Base-by-base conservation (phyloP, 35 echinoderm and acorn worm species). In the Heliocidaris tuberculata region DNA sequence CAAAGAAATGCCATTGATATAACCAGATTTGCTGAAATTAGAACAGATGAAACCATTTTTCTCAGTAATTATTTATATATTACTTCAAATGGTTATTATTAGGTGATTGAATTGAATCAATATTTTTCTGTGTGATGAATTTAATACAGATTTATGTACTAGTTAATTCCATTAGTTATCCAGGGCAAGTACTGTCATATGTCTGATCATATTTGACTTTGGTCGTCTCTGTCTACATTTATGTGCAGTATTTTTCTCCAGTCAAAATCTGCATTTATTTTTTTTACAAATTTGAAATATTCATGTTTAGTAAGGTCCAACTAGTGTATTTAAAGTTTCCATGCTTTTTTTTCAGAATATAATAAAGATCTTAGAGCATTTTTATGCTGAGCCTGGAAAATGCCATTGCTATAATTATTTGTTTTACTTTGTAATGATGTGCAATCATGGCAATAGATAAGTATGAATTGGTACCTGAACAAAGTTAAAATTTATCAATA, bases 61-160 rank as follows among this genome's bases (percentile, higher is more conserved):
- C 52, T 56, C 52, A 56, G 52, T 13, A 56, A 56, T 56, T 56
- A 56, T 56, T 56, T 13, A 78, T 78, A n/a, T n/a, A 78, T 78
- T 78, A 78, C 65, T 19, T 71, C 24, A 71, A 71, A 71, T 71
- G 65, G 27, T 78, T n/a, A 78, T 78, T 78, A 78, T 78, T n/a
- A n/a, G 65, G 21, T n/a, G 27, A 78, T 78, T 78, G 65, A 78
- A 78, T 78, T 78, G 65, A 78, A 78, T n/a, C 65, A 78, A 78
- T n/a, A 78, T 78, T 78, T 71, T 78, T 0, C 1, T n/a, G 21
- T 78, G 7, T 78, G 65, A 78, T 78, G 27, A 78, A 78, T 78
- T 19, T n/a, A 5, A 7, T 27, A 27, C 65, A 78, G 65, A 78
- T 78, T 19, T 78, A 7, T n/a, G 65, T 78, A 78, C 65, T 78